Evolutionary conservation across 2,113 vertebrate genomes (phyloP).

Genomic region (Rhinopithecus roxellana): DNA sequence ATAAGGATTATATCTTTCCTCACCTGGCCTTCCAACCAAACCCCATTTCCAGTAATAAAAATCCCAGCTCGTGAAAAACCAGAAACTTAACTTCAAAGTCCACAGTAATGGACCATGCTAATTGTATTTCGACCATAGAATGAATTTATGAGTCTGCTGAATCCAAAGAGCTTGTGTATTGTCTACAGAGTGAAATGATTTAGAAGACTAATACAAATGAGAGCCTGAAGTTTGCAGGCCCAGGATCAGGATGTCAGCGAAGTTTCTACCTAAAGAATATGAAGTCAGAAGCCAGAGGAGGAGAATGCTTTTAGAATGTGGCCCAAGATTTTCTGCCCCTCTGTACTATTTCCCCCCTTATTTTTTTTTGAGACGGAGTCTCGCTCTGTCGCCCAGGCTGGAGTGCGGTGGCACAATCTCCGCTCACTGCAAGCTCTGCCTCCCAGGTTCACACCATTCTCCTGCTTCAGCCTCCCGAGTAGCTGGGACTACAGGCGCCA

Average conservation of each 20-base stretch:
- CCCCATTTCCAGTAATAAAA: neutral
- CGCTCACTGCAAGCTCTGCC: too few species aligned
- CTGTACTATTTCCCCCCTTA: neutral
- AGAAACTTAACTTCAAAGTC: neutral
- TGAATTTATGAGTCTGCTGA: neutral
- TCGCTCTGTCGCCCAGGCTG: too few species aligned
- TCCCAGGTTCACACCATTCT: too few species aligned
- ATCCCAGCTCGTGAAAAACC: neutral
- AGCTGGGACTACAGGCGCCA: too few species aligned
- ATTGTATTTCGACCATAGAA: slow-evolving; percentile 29
- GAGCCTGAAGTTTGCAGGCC: neutral
- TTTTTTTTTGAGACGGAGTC: too few species aligned
- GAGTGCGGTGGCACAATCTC: too few species aligned
- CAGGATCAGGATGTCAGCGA: neutral
- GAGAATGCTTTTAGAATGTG: neutral
- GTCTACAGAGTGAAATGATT: neutral
- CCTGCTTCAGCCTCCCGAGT: too few species aligned
- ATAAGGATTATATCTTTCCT: neutral
- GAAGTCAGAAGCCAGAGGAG: neutral
- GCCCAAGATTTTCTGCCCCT: neutral
- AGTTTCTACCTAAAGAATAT: neutral
- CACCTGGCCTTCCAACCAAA: neutral
- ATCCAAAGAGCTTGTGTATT: neutral
- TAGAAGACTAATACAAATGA: neutral
- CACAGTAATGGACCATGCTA: neutral